phyloP scores from a whole-genome alignment of 2,888 invertebrate species.

The Notocelia uddmanniana region DNA sequence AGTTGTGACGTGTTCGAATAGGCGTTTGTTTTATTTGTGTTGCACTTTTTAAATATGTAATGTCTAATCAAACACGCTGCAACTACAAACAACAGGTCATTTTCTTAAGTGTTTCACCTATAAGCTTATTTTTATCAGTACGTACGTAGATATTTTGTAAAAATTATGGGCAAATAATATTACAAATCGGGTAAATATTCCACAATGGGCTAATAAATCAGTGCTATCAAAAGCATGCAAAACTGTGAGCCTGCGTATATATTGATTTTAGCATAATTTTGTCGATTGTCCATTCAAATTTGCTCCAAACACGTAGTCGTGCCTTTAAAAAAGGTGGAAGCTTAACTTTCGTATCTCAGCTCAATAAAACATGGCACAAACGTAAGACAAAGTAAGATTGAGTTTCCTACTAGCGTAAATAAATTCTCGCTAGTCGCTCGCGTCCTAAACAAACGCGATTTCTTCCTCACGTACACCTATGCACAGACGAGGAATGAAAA shows the following conservation, averaged over 20 bases:
- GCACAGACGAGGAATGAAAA: no score
- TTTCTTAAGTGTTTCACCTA: no score
- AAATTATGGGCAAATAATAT: neutral
- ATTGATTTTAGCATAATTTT: conserved; percentile 25
- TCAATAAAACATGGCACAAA: conserved; percentile 21
- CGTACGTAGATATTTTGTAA: no score
- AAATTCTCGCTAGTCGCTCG: conserved; percentile 28
- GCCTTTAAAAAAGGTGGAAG: neutral
- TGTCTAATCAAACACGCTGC: no score
- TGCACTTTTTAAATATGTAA: no score
- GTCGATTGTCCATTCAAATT: neutral
- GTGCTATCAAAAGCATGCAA: conserved; percentile 14
- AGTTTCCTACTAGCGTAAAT: conserved; percentile 29
- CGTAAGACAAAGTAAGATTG: conserved; percentile 34
- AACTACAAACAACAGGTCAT: no score
- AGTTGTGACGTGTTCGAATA: no score
- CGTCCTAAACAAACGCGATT: conserved; percentile 33
- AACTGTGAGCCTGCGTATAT: conserved; percentile 24
- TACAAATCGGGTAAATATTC: conserved; percentile 20
- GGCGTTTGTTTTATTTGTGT: no score
- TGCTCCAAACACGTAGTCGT: neutral
- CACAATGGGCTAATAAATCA: conserved; percentile 22
- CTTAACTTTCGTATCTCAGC: conserved; percentile 30
- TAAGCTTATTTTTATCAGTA: no score
- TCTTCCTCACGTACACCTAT: conserved; percentile 20